Evolutionary conservation across 2,888 invertebrate species (phyloP).

Genomic region (Acleris holmiana): DNA sequence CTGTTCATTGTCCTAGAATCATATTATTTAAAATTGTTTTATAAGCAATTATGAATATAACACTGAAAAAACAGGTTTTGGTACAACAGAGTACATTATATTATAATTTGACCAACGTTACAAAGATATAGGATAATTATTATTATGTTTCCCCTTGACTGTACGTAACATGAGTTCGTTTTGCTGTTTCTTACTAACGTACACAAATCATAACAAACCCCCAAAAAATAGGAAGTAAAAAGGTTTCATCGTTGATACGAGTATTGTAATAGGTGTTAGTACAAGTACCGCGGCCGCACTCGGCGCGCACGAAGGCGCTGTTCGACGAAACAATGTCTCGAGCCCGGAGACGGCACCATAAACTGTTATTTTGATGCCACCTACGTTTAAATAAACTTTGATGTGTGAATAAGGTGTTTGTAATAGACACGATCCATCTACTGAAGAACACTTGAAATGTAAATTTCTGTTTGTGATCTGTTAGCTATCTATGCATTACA

Average conservation of each 20-base stretch:
- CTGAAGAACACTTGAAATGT: conserved; percentile 33
- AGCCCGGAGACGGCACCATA: conserved; percentile 43
- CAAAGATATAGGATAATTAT: no score
- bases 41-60: no score
- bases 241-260: conserved; percentile 15
- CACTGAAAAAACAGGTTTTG: no score
- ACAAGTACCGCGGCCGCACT: conserved; percentile 20
- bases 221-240: neutral
- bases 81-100: no score
- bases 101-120: no score
- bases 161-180: no score
- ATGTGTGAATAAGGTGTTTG: conserved; percentile 63
- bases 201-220: no score
- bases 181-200: no score
- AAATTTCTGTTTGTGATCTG: conserved; percentile 32
- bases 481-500: conserved; percentile 18
- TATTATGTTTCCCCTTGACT: no score
- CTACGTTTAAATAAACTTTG: conserved; percentile 72
- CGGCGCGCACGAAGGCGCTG: conserved; percentile 49
- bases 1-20: no score
- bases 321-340: conserved; percentile 52
- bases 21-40: no score
- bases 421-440: conserved; percentile 48
- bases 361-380: conserved; percentile 62
- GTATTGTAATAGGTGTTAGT: conserved; percentile 32